Evolutionary conservation across 2,888 invertebrate species (phyloP), one percentile per base, ranked within the genome.

Genomic region (Aproaerema taeniolella): DNA sequence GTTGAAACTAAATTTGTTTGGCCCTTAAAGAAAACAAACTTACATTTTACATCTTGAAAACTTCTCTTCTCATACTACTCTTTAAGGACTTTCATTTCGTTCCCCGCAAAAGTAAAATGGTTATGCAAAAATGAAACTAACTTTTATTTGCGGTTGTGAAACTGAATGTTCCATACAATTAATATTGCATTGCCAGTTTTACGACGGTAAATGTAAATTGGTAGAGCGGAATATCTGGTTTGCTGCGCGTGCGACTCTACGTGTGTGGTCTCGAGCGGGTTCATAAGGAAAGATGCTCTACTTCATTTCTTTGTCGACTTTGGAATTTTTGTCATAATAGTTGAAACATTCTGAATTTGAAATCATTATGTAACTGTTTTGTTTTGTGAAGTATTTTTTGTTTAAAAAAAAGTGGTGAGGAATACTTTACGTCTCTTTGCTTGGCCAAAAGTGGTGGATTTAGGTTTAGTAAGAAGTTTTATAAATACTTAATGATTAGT

Each of bases 211-310:
- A 33, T 5, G 9, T 10, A 47, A 46, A 36, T 24, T 32, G 10
- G 32, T 49, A 46, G 52, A 51, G 50, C 47, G 46, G 52, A 56
- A 51, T 51, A 46, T 47, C 50, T 41, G 46, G 49, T 46, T 46
- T 43, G 47, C 30, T 42, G 49, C 52, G 46, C 46, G 52, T 48
- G 49, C 50, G 44, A 49, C 28, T 11, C 48, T 38, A 46, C 55
- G 56, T 57, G 58, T 60, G 60, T 60, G 60, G 26, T n/a, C 26
- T 2, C 8, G 8, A n/a, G n/a, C 8, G 2, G 6, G 26, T 26
- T 26, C 11, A 16, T 10, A 28, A 10, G n/a, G 11, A 6, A 20
- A 28, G 20, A 14, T 34, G 39, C 39, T 39, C 39, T 30, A 24
- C 34, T 15, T 32, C 3, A n/a, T n/a, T 26, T 26, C n/a, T 20